Conservation (phyloP, 1,140 invertebrate genomes). For the Ips nitidus region DNA sequence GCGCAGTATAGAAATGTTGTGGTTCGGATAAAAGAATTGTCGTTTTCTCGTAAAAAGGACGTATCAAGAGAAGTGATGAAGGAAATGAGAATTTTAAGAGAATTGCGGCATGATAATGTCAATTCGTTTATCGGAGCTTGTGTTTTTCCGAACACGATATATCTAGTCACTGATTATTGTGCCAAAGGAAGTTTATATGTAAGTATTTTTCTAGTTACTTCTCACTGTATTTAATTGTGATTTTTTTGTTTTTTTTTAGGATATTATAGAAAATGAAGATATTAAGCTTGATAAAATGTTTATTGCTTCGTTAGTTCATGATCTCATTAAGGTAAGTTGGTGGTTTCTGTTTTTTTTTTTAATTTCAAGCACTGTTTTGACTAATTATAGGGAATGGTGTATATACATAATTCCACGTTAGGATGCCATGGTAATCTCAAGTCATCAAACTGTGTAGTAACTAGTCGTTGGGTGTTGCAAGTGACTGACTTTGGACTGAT, state of each 20-base stretch:
- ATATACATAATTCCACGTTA: conserved; percentile 88
- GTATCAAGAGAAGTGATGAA: conserved; percentile 93
- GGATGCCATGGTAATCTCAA: conserved; percentile 95
- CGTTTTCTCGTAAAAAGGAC: conserved; percentile 86
- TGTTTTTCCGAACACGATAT: conserved; percentile 81
- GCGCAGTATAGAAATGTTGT: conserved; percentile 86
- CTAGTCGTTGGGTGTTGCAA: conserved; percentile 92
- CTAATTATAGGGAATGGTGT: conserved; percentile 81
- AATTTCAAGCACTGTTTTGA: neutral
- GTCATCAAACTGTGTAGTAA: conserved; percentile 94
- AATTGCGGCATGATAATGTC: conserved; percentile 91
- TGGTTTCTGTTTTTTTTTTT: neutral
- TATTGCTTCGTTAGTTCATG: conserved; percentile 91
- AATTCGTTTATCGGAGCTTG: conserved; percentile 97
- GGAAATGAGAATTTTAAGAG: conserved; percentile 90
- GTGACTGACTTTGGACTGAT: conserved; percentile 93
- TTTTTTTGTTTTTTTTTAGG: too few relatives aligned
- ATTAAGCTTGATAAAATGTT: conserved; percentile 95
- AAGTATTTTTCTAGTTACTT: conserved; percentile 50
- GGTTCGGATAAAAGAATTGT: conserved; percentile 88
- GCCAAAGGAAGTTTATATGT: conserved; percentile 93
- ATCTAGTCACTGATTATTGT: conserved; percentile 93
- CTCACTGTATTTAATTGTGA: neutral
- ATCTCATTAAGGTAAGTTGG: conserved; percentile 86
- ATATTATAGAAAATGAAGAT: conserved; percentile 97